Evolutionary conservation across 2,888 invertebrate species (phyloP).

Genomic region (Lasius fuliginosus): DNA sequence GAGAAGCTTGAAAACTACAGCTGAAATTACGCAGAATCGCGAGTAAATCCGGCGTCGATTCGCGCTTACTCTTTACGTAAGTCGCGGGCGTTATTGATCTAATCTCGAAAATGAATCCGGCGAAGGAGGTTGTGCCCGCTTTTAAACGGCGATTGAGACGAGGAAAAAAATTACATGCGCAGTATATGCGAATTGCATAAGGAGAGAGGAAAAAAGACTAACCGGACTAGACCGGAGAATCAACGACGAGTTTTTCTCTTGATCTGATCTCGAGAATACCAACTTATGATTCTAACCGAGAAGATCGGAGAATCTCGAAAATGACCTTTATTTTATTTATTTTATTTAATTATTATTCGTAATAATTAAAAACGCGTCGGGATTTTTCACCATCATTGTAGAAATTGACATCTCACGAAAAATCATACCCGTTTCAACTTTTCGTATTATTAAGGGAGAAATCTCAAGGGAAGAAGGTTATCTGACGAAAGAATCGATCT

Average conservation of each 20-base stretch:
- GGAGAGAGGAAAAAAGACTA: too few relatives aligned
- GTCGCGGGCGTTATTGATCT: conserved; percentile 73
- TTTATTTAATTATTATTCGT: too few relatives aligned
- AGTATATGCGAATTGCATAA: too few relatives aligned
- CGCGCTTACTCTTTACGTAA: conserved; percentile 72
- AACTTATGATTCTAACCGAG: too few relatives aligned
- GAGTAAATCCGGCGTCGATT: conserved; percentile 56
- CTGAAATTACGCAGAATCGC: background rate
- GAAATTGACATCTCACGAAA: too few relatives aligned
- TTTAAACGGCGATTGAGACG: background rate
- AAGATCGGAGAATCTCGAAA: too few relatives aligned
- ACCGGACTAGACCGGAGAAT: too few relatives aligned
- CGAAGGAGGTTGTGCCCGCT: conserved; percentile 41
- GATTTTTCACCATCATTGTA: too few relatives aligned
- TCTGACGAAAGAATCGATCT: conserved; percentile 6
- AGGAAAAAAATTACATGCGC: background rate
- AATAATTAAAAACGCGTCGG: too few relatives aligned
- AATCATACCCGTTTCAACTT: background rate
- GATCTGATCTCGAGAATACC: too few relatives aligned
- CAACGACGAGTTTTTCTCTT: too few relatives aligned
- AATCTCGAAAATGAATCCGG: conserved; percentile 67
- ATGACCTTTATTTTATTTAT: too few relatives aligned
- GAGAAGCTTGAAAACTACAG: background rate
- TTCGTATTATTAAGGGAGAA: background rate
- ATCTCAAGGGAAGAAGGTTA: background rate